Evolutionary conservation across 2,888 invertebrate genomes (phyloP).

Genomic region (Megalurothrips usitatus): DNA sequence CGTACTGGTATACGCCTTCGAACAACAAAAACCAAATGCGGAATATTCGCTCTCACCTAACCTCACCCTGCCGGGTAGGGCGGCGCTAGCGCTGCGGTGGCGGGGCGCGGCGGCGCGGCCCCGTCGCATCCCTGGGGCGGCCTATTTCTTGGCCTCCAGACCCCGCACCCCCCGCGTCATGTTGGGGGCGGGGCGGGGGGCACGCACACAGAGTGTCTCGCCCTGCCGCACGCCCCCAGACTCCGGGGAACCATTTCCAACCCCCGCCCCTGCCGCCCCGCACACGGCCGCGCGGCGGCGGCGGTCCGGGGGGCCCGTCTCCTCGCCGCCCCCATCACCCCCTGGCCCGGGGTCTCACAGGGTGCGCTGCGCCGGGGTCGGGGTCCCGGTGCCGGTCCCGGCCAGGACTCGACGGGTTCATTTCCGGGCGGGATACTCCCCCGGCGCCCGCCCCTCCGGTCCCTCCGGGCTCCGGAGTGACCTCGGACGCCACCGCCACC

Average conservation of each 20-base stretch:
- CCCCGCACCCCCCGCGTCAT: not conserved
- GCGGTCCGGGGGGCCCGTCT: too few species aligned
- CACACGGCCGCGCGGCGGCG: too few species aligned
- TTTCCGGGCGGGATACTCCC: constrained; percentile 8
- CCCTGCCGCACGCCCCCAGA: not conserved
- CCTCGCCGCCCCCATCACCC: too few species aligned
- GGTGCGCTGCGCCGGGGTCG: too few species aligned
- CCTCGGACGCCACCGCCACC: not conserved
- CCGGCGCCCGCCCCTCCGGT: not conserved
- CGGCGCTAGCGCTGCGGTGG: too few species aligned
- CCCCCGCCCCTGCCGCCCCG: not conserved
- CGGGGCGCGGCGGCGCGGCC: not conserved
- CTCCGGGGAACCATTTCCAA: constrained; percentile 12
- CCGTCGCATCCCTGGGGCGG: not conserved
- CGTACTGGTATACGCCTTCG: too few species aligned
- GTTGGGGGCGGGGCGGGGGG: not conserved
- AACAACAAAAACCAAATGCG: too few species aligned
- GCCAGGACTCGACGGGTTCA: not conserved
- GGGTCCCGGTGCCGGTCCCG: not conserved
- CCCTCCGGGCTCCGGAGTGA: too few species aligned
- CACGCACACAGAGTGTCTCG: not conserved
- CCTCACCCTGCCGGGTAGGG: too few species aligned
- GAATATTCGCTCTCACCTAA: too few species aligned
- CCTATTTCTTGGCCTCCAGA: not conserved
- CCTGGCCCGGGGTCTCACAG: too few species aligned